Conservation (phyloP, 2,888 invertebrate genomes). For the Xanthorhoe designata region DNA sequence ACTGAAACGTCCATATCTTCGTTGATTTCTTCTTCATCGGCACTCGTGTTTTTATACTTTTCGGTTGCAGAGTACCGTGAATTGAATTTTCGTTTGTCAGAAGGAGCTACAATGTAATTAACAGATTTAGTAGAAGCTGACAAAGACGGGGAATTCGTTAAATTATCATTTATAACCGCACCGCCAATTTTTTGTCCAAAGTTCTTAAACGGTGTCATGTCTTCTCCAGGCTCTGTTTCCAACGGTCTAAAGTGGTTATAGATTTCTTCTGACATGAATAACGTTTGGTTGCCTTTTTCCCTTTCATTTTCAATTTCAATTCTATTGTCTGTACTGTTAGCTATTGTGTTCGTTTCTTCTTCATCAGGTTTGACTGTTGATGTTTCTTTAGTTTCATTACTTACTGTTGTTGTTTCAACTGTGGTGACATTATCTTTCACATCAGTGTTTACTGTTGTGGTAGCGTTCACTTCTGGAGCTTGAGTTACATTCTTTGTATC, state of each 20-base stretch:
- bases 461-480: constrained; percentile 59
- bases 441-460: constrained; percentile 52
- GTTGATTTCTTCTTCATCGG: constrained; percentile 84
- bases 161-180: constrained; percentile 70
- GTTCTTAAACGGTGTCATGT: constrained; percentile 89
- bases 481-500: constrained; percentile 76
- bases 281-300: constrained; percentile 80
- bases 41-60: constrained; percentile 78
- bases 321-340: constrained; percentile 69
- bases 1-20: constrained; percentile 87
- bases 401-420: constrained; percentile 51
- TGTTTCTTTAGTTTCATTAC: constrained; percentile 47
- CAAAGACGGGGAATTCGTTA: constrained; percentile 76
- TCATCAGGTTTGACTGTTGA: constrained; percentile 45
- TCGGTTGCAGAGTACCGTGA: constrained; percentile 80
- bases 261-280: constrained; percentile 86
- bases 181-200: constrained; percentile 88
- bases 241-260: constrained; percentile 88
- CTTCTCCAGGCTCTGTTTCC: constrained; percentile 87
- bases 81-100: constrained; percentile 76
- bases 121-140: constrained; percentile 82
- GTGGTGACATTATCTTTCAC: constrained; percentile 54
- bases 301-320: constrained; percentile 71
- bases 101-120: constrained; percentile 73
- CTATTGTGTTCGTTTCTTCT: constrained; percentile 63